Base-by-base conservation (phyloP, 2,888 invertebrate genomes). In the Glyphotaelius pellucidus region DNA sequence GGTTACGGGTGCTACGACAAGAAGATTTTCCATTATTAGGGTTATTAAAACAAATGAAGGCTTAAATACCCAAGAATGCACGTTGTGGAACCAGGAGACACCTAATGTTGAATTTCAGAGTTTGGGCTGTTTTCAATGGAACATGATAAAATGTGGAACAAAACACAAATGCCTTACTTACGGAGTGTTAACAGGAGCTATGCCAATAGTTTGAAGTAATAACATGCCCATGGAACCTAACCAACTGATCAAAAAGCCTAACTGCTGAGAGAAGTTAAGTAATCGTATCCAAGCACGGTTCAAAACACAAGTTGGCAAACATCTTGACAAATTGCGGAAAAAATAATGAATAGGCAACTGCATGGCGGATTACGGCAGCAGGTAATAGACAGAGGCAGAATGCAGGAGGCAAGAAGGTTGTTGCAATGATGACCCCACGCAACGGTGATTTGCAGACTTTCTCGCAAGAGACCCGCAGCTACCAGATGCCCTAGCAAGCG, bases 391-490 rank as follows among this genome's bases (percentile, higher is more conserved):
- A 67, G 67, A 67, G 9, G 67, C n/a, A 67, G 67, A 67, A 67
- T 19, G 67, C 67, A 67, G 25, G 67, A 67, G 67, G 67, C 67
- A 67, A 67, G 67, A n/a, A 81, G 81, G 81, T 32, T 81, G 81
- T 81, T 81, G 81, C 30, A 81, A 81, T 81, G n/a, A n/a, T 35
- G 84, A 52, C 30, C 88, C 79, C 38, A 32, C 38, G 79, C 79
- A 89, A 80, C 30, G 32, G 88, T 42, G 80, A 89, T 89, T 89
- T 35, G 88, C 35, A 32, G 67, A 89, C 88, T 89, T 89, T 89
- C 88, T 80, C 88, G 88, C 67, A 14, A 25, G 79, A 79, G 67
- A 30, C 88, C 31, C 47, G 30, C 52, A 32, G 88, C 88, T 52
- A 38, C 15, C 35, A 25, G 79, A 9, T 14, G 35, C 79, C 14